Percentiles rank a stretch among this genome's conserved stretches.
phyloP scores from a whole-genome alignment of 2,797 vertebrate species.

The Cynodonichthys magdalenae region DNA sequence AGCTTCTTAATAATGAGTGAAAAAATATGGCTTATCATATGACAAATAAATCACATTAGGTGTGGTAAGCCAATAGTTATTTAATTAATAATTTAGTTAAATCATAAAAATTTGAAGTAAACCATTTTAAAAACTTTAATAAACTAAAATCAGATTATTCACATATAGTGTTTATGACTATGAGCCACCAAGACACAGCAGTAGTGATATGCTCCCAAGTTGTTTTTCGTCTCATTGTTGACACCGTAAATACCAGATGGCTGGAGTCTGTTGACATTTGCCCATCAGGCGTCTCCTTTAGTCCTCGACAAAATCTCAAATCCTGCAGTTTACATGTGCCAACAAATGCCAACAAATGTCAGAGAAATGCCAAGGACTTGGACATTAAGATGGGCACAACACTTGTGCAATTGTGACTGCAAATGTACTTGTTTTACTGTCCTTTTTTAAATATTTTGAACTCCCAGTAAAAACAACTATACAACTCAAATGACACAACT shows the following conservation, averaged over 20 bases:
- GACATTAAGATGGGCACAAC: constrained; percentile 14
- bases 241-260: constrained; percentile 71
- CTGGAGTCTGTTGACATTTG: constrained; percentile 73
- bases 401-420: neutral
- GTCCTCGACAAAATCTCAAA: constrained; percentile 66
- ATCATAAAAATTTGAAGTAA: too few species aligned
- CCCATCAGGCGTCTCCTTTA: constrained; percentile 50
- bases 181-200: constrained; percentile 30
- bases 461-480: too few species aligned
- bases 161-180: neutral
- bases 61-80: too few species aligned
- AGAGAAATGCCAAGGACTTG: constrained; percentile 80
- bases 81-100: too few species aligned
- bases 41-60: too few species aligned
- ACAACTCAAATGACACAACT: neutral
- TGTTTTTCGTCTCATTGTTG: constrained; percentile 32
- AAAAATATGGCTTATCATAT: too few species aligned
- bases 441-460: neutral
- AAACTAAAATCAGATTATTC: too few species aligned
- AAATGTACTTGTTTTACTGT: neutral
- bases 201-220: constrained; percentile 29
- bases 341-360: constrained; percentile 84
- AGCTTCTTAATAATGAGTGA: too few species aligned
- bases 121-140: too few species aligned
- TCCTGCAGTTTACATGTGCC: constrained; percentile 68